Conservation (phyloP, 1,140 invertebrate species). For the Pomacea maculata region DNA sequence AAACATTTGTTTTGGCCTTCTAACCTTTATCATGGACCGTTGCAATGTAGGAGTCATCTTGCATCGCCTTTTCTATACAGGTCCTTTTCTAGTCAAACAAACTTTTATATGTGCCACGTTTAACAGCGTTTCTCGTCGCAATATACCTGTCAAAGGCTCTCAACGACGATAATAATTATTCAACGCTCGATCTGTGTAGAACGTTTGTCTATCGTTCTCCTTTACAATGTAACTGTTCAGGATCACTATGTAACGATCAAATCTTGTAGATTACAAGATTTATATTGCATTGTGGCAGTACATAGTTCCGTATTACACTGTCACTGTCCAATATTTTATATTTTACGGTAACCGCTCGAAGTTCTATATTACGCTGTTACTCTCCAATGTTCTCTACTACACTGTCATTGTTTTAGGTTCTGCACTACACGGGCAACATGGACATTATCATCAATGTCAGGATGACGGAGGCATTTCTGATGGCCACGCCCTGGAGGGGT, state of each 20-base stretch:
- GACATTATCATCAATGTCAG: constrained; percentile 2
- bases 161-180: too few relatives aligned
- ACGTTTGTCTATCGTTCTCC: too few relatives aligned
- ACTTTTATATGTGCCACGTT: too few relatives aligned
- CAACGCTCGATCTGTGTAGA: too few relatives aligned
- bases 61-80: neutral
- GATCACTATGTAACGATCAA: neutral
- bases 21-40: neutral
- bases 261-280: neutral
- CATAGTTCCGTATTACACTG: neutral
- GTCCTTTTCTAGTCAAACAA: neutral
- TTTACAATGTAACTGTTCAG: too few relatives aligned
- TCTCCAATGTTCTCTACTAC: neutral
- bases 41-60: neutral
- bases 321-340: neutral
- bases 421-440: constrained; percentile 4
- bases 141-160: too few relatives aligned
- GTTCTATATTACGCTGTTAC: neutral
- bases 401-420: neutral
- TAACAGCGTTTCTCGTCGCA: neutral
- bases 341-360: neutral
- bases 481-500: neutral
- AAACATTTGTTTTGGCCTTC: too few relatives aligned
- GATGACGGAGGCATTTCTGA: neutral
- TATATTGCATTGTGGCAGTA: neutral